A percentile compares a stretch with the other conserved stretches of the same genome.
phyloP scores from a whole-genome alignment of 37 sponge, comb jelly and placozoan species.

The Corticium candelabrum region DNA sequence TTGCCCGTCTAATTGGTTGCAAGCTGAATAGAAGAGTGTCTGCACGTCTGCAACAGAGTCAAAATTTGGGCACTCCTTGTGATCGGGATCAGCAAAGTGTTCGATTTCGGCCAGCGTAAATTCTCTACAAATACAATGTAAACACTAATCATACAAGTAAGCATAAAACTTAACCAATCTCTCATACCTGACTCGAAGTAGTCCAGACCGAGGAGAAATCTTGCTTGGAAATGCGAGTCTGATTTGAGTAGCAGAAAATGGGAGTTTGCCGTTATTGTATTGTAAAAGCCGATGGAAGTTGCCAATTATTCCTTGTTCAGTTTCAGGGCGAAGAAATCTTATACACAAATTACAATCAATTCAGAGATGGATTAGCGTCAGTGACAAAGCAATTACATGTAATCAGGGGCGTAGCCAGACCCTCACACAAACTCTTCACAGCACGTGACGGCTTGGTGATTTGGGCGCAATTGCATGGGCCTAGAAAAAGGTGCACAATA shows the following conservation, averaged over 20 bases:
- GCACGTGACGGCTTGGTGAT: no score
- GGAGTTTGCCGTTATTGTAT: constrained; percentile 87
- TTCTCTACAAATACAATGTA: constrained; percentile 49
- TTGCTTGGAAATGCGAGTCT: constrained; percentile 91
- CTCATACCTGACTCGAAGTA: constrained; percentile 51
- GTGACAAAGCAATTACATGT: neutral
- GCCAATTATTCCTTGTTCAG: constrained; percentile 97
- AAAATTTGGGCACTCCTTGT: constrained; percentile 29
- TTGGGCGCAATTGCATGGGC: no score
- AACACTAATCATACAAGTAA: no score
- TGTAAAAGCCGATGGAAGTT: constrained; percentile 93
- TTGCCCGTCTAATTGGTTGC: constrained; percentile 65
- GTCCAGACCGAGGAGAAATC: constrained; percentile 90
- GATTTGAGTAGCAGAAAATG: constrained; percentile 93
- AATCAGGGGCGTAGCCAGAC: neutral
- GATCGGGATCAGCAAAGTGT: constrained; percentile 80
- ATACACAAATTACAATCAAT: neutral
- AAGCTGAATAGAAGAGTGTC: constrained; percentile 45
- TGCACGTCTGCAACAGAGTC: constrained; percentile 39
- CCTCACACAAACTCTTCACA: no score
- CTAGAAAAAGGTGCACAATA: no score
- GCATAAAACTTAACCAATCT: no score
- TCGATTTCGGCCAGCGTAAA: constrained; percentile 97
- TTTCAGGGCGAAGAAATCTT: constrained; percentile 91
- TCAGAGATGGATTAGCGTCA: no score